Conservation (phyloP, 2,113 vertebrate genomes). For the Dasyornis broadbenti region DNA sequence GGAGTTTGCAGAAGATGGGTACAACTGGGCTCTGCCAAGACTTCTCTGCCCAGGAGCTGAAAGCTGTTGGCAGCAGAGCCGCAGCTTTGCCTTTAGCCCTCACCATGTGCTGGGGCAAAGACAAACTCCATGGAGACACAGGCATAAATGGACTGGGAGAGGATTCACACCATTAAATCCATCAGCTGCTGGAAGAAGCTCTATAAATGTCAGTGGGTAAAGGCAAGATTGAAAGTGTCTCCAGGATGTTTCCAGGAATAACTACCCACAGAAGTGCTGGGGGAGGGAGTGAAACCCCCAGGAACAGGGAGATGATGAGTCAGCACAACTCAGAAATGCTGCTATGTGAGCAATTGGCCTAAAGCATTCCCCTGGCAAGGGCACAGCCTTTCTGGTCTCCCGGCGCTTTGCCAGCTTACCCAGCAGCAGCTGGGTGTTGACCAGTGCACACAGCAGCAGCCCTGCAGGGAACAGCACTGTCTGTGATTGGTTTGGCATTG, state of each 20-base stretch:
- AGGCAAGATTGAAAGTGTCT: background rate
- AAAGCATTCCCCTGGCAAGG: background rate
- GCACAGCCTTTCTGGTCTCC: background rate
- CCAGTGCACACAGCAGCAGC: background rate
- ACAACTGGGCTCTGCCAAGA: background rate
- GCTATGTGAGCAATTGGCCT: background rate
- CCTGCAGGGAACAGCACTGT: background rate
- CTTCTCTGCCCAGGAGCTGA: background rate
- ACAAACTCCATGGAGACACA: background rate
- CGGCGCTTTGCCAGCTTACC: accelerated
- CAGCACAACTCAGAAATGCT: background rate
- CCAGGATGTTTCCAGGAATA: background rate
- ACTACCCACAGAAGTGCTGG: background rate
- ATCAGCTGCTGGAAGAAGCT: background rate
- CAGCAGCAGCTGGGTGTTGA: background rate
- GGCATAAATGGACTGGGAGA: background rate
- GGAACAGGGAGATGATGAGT: background rate
- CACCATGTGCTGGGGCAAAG: accelerated
- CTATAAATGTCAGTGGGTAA: background rate
- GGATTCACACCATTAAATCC: background rate
- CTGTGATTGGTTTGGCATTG: background rate
- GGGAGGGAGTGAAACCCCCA: background rate
- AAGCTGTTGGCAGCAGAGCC: background rate
- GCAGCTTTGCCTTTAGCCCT: background rate
- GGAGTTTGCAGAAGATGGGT: background rate